Evolutionary conservation across 1,140 invertebrate genomes (phyloP).

Genomic region (Centruroides vittatus): DNA sequence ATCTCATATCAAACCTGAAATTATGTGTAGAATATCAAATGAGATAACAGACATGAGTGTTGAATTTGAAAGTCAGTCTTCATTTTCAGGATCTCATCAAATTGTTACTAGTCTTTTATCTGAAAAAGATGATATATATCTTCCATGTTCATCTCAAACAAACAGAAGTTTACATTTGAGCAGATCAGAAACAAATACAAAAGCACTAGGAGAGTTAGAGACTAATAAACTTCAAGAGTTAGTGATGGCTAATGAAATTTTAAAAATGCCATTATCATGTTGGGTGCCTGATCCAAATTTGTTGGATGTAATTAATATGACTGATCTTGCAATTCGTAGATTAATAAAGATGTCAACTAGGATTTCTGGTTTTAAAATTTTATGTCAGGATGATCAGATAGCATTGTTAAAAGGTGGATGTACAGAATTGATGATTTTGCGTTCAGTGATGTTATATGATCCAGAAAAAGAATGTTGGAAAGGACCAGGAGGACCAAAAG

Average conservation of each 20-base stretch:
- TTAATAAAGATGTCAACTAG: constrained; percentile 86
- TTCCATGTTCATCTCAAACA: no score
- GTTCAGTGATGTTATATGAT: constrained; percentile 77
- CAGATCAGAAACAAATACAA: constrained; percentile 29
- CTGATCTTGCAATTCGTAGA: constrained; percentile 72
- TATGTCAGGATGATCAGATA: constrained; percentile 83
- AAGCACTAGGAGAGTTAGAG: constrained; percentile 65
- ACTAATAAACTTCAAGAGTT: constrained; percentile 65
- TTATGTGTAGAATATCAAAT: no score
- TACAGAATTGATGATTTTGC: constrained; percentile 81
- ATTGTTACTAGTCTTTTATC: no score
- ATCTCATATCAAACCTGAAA: no score
- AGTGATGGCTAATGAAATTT: constrained; percentile 63
- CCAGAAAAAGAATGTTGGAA: constrained; percentile 68
- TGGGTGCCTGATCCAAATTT: constrained; percentile 29
- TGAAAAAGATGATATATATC: no score
- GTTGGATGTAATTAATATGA: constrained; percentile 73
- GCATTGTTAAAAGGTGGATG: constrained; percentile 74
- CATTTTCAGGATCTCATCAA: no score
- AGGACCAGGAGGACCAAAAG: constrained; percentile 25
- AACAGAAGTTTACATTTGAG: not conserved
- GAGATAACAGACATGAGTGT: no score
- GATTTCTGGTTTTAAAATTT: constrained; percentile 70
- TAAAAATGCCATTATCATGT: constrained; percentile 50
- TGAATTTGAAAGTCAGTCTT: no score